A percentile compares a stretch with the other conserved stretches of the same genome.
phyloP scores from a whole-genome alignment of 2,113 vertebrate genomes.

The Toxotes jaculatrix region DNA sequence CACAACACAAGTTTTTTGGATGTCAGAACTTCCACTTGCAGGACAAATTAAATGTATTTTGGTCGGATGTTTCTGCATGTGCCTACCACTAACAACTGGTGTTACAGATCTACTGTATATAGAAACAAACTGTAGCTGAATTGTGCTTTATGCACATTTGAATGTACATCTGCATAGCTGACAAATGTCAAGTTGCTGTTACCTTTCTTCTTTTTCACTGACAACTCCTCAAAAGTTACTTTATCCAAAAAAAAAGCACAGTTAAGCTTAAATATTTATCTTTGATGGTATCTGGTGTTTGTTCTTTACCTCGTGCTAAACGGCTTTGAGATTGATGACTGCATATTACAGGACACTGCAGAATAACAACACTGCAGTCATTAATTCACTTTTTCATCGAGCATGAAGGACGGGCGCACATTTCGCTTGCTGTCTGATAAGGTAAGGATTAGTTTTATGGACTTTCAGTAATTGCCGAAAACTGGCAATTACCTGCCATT shows the following conservation, averaged over 20 bases:
- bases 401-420: not conserved
- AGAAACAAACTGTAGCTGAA: not conserved
- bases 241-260: not conserved
- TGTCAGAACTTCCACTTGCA: not conserved
- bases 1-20: not conserved
- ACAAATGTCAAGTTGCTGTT: not conserved
- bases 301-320: constrained; percentile 13
- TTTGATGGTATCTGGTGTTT: not conserved
- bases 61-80: not conserved
- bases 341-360: not conserved
- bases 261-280: not conserved
- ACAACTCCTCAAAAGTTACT: not conserved
- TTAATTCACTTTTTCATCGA: constrained; percentile 14
- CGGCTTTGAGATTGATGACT: not conserved
- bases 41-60: constrained; percentile 2
- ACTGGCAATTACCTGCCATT: constrained; percentile 32
- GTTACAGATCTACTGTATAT: not conserved
- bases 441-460: constrained; percentile 31
- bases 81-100: not conserved
- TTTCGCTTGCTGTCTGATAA: constrained; percentile 14
- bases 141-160: not conserved
- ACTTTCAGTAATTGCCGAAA: constrained; percentile 40
- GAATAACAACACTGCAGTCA: not conserved
- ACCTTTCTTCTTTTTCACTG: not conserved
- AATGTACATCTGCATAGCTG: not conserved